Percentiles rank a stretch among this genome's conserved stretches.
phyloP scores from a whole-genome alignment of 1,140 invertebrate genomes.

The Dolichoris vasculosae region DNA sequence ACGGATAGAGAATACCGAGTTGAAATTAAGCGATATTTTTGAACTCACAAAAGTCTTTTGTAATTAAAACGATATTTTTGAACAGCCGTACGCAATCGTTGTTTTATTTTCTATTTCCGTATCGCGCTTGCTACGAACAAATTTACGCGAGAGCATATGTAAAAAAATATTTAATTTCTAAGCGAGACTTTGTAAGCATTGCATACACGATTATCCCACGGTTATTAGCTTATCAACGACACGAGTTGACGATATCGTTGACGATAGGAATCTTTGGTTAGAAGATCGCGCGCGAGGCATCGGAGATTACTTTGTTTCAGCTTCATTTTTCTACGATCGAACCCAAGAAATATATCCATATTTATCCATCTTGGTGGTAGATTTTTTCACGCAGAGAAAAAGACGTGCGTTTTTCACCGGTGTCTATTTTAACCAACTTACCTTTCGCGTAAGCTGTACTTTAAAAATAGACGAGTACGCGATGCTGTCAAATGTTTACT shows the following conservation, averaged over 20 bases:
- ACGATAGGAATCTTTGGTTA: too few species aligned
- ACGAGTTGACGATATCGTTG: too few species aligned
- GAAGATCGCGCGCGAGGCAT: too few species aligned
- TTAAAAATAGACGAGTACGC: constrained; percentile 2
- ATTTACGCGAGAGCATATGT: not conserved
- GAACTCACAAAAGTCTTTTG: too few species aligned
- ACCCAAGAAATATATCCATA: not conserved
- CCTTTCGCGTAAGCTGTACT: not conserved
- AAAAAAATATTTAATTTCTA: not conserved
- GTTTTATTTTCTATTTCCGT: not conserved
- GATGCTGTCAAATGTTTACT: not conserved
- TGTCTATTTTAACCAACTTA: constrained; percentile 37
- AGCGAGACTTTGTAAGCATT: not conserved
- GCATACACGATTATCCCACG: not conserved
- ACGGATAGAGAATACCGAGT: not conserved
- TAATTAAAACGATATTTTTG: too few species aligned
- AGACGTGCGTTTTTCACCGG: constrained; percentile 9
- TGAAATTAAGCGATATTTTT: not conserved
- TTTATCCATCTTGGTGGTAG: constrained; percentile 32
- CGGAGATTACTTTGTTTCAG: not conserved
- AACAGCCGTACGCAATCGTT: not conserved
- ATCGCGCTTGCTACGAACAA: not conserved
- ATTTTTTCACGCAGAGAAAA: not conserved
- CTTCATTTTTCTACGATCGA: not conserved
- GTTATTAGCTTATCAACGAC: not conserved